Evolutionary conservation across 2,113 vertebrate genomes (phyloP).

Genomic region (Azemiops feae): DNA sequence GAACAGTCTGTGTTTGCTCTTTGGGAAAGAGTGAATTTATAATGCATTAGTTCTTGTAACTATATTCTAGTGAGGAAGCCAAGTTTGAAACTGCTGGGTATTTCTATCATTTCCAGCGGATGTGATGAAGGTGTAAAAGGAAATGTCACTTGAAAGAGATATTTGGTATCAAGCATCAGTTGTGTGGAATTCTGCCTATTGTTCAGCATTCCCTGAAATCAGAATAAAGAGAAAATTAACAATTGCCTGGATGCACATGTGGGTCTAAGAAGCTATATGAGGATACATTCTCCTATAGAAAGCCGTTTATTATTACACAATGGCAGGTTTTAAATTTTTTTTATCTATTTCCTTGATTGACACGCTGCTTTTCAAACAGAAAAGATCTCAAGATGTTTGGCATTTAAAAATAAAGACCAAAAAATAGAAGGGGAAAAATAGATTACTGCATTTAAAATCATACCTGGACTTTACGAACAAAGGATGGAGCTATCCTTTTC

Average conservation of each 20-base stretch:
- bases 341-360: not conserved
- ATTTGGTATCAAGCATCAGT: slow-evolving; percentile 87
- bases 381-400: not conserved
- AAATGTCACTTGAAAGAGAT: slow-evolving; percentile 93
- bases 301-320: not conserved
- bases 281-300: not conserved
- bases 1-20: slow-evolving; percentile 10
- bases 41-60: slow-evolving; percentile 20
- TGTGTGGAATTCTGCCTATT: slow-evolving; percentile 80
- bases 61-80: slow-evolving; percentile 86
- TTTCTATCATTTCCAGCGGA: slow-evolving; percentile 87
- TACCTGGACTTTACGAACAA: slow-evolving; percentile 96
- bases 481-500: slow-evolving; percentile 89
- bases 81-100: slow-evolving; percentile 90
- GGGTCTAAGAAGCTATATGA: not conserved
- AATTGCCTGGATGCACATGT: not conserved
- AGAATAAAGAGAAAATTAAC: slow-evolving; percentile 41
- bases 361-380: not conserved
- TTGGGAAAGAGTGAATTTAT: slow-evolving; percentile 1
- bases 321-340: too few relatives aligned
- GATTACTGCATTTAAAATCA: slow-evolving; percentile 20
- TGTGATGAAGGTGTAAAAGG: slow-evolving; percentile 86
- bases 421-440: not conserved
- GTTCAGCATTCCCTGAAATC: slow-evolving; percentile 81
- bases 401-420: not conserved